A percentile compares a stretch with the other conserved stretches of the same genome.
These are phyloP conservation scores for Achatina immaculata DNA, from an alignment of 1,140 invertebrate species.

Conservation along the genomic window DNA sequence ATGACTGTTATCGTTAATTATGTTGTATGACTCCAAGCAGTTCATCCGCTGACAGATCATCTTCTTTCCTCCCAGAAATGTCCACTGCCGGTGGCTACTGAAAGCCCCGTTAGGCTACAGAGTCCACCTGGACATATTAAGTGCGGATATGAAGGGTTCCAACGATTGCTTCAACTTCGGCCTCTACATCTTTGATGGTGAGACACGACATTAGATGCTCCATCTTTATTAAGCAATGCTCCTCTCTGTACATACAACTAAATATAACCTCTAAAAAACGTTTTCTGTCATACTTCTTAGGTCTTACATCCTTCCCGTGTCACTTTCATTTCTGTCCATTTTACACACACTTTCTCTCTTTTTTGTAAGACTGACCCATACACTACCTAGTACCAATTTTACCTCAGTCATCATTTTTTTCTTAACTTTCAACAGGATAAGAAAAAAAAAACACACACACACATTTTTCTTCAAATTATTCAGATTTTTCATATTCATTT, in stretches of 20 bases:
- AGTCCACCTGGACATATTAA: background rate
- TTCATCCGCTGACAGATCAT: background rate
- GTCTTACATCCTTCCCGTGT: too few relatives aligned
- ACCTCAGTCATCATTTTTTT: too few relatives aligned
- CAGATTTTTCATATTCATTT: too few relatives aligned
- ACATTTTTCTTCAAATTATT: too few relatives aligned
- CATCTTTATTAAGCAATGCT: background rate
- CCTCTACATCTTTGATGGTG: constrained; percentile 38
- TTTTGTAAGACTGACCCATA: too few relatives aligned
- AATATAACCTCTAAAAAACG: background rate
- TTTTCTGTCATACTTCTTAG: background rate
- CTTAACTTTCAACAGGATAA: too few relatives aligned
- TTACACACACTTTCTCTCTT: too few relatives aligned
- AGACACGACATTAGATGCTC: background rate
- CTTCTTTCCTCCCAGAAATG: constrained; percentile 7
- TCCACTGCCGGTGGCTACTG: constrained; percentile 40
- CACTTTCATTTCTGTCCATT: too few relatives aligned
- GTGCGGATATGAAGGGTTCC: constrained; percentile 36
- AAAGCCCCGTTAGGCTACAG: constrained; percentile 4
- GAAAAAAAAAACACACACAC: too few relatives aligned
- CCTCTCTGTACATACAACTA: background rate
- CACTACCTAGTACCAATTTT: too few relatives aligned
- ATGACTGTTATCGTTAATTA: too few relatives aligned
- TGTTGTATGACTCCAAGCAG: too few relatives aligned
- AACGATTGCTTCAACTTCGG: constrained; percentile 32